Evolutionary conservation across 2,888 invertebrate genomes (phyloP).

Genomic region (Metacarcinus magister): DNA sequence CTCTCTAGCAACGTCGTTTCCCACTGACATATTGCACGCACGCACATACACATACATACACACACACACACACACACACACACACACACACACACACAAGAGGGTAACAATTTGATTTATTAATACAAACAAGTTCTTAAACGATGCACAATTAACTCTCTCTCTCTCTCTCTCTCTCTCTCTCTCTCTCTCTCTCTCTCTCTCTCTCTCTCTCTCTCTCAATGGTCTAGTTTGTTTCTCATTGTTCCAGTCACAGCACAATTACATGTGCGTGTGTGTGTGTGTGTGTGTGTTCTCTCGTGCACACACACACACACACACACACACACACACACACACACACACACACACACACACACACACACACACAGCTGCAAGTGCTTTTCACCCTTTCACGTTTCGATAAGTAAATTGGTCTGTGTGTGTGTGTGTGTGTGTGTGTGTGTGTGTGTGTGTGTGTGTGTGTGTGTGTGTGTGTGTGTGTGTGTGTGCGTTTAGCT

Average conservation of each 20-base stretch:
- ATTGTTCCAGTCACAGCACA: neutral
- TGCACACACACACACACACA: neutral
- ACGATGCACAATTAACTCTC: no score
- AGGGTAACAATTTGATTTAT: no score
- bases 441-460: no score
- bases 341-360: slow-evolving; percentile 15
- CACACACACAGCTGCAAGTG: neutral
- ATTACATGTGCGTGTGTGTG: neutral
- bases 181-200: neutral
- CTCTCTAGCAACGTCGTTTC: neutral
- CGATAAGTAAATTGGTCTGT: neutral
- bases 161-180: no score
- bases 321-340: slow-evolving; percentile 15
- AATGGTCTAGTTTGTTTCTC: neutral
- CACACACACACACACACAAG: no score
- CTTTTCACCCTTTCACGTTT: neutral
- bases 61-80: no score
- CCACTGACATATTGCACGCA: neutral
- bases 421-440: no score
- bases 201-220: neutral
- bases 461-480: no score
- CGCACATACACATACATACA: no score
- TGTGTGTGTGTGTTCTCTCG: neutral
- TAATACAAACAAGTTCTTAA: no score
- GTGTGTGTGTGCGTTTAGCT: no score